Base-by-base conservation (phyloP, 2,797 vertebrate genomes). In the Mallotus villosus region DNA sequence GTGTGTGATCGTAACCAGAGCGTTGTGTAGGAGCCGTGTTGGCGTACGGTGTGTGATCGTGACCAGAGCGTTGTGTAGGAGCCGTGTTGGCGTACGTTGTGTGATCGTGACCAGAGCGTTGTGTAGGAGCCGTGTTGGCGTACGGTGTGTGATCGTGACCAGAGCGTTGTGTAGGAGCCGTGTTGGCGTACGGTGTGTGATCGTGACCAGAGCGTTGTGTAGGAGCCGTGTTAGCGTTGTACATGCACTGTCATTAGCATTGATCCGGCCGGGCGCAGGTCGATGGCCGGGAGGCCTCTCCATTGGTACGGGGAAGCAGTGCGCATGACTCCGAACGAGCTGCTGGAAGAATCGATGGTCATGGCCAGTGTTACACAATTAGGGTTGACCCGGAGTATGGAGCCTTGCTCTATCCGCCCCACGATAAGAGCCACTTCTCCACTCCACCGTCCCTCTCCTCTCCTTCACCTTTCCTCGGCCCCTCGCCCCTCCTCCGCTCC, bases 161-260 rank as follows among this genome's bases (percentile, higher is more conserved):
- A 9, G 5, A 34, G 32, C 32, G 32, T 34, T 34, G 32, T 8
- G 32, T 34, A 34, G 32, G 32, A 34, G 32, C 32, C 5, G 7
- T 34, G 8, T 34, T 6, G n/a, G 8, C 57, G 32, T 2, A 58
- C 8, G 49, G 49, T 16, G 57, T 24, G 6, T n/a, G 53, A 19
- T 53, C 12, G 51, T 53, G 14, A 53, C 14, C 51, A 9, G 5
- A 34, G 32, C 32, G 32, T 34, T 34, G 32, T 8, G 32, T 34
- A 34, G 32, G 32, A 34, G 32, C 32, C 5, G 7, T 34, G 8
- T 34, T 6, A 34, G 32, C 32, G 32, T 8, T 6, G 7, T 6
- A 68, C 67, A 74, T 64, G 73, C 4, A 2, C 64, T 53, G 76
- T 84, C 72, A 77, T 81, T 79, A 81, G 60, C 79, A 84, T 75